These are phyloP conservation scores for Thaumetopoea pityocampa DNA, from an alignment of 1,140 invertebrate genomes.

Conservation along the genomic window DNA sequence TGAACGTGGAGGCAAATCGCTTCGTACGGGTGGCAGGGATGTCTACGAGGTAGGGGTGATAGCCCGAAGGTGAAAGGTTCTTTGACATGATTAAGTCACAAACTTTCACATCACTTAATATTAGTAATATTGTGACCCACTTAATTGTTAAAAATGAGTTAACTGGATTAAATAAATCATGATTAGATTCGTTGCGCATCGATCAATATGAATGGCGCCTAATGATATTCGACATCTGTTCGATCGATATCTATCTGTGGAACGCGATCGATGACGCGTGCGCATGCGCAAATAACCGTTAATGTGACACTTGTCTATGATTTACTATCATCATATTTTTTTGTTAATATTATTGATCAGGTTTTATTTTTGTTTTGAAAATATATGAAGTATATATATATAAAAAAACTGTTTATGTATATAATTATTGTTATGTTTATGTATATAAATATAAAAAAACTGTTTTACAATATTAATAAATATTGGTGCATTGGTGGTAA, in stretches of 20 bases:
- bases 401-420: not conserved
- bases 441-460: too few species aligned
- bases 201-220: constrained; percentile 13
- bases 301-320: constrained; percentile 37
- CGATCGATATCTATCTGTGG: constrained; percentile 38
- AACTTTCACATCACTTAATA: too few species aligned
- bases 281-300: constrained; percentile 31
- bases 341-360: constrained; percentile 7
- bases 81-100: too few species aligned
- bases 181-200: constrained; percentile 10
- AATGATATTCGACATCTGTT: constrained; percentile 23
- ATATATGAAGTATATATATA: not conserved
- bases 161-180: constrained; percentile 1
- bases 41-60: too few species aligned
- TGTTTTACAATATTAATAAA: too few species aligned
- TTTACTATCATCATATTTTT: constrained; percentile 20
- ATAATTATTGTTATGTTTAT: too few species aligned
- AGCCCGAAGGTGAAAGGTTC: too few species aligned
- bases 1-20: too few species aligned
- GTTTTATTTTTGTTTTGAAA: constrained; percentile 1
- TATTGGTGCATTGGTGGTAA: too few species aligned
- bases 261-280: constrained; percentile 36
- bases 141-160: not conserved
- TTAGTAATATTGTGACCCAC: too few species aligned
- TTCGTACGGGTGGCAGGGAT: too few species aligned